Evolutionary conservation across 2,797 vertebrate species (phyloP).

Genomic region (Zalophus californianus): DNA sequence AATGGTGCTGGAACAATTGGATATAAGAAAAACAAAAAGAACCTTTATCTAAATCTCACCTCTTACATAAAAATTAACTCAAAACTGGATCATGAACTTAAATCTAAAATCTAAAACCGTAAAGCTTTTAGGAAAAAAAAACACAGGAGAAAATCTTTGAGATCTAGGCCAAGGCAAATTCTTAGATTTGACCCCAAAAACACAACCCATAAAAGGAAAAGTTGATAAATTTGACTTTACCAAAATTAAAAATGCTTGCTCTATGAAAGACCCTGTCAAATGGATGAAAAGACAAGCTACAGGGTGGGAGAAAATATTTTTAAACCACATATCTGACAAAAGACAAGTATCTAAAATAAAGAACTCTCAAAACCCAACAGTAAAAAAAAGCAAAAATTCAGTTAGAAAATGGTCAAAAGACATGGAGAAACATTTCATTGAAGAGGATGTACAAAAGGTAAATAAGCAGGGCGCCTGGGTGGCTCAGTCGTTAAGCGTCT

Average conservation of each 20-base stretch:
- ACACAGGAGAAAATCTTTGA: background rate
- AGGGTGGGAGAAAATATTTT: background rate
- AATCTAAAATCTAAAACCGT: background rate
- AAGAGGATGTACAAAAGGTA: background rate
- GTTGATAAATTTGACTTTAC: background rate
- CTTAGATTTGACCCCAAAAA: background rate
- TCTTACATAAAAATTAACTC: constrained; percentile 22
- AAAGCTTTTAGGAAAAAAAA: background rate
- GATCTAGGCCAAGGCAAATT: background rate
- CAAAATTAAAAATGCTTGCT: constrained; percentile 25
- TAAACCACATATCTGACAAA: background rate
- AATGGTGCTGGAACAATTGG: background rate
- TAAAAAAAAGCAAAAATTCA: background rate
- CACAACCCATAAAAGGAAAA: constrained; percentile 17
- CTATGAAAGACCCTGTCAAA: background rate
- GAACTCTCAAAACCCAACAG: background rate
- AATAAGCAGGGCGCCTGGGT: background rate
- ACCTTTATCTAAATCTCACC: background rate
- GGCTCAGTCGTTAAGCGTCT: no score
- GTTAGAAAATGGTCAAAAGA: constrained; percentile 2
- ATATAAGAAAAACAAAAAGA: background rate
- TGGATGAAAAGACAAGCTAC: constrained; percentile 14
- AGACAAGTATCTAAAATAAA: background rate
- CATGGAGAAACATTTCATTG: background rate
- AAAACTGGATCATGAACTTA: background rate